Evolutionary conservation across 2,113 vertebrate species (phyloP).

Genomic region (Marcusenius ussheri): DNA sequence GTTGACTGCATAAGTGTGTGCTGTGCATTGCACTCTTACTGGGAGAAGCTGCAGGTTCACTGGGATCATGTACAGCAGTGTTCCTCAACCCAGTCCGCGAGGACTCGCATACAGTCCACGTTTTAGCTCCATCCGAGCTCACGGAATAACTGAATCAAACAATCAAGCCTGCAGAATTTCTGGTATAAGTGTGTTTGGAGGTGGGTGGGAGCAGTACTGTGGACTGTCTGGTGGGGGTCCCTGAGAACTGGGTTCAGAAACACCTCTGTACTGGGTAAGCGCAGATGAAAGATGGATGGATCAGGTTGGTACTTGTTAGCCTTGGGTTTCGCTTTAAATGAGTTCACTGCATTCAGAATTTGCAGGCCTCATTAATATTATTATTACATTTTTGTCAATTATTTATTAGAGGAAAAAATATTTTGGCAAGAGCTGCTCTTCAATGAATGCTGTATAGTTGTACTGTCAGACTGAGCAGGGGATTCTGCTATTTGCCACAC

Average conservation of each 20-base stretch:
- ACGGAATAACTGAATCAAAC: not conserved
- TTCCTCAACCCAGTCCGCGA: not conserved
- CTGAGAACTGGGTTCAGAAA: not conserved
- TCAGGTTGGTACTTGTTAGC: not conserved
- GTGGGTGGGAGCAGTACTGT: not conserved
- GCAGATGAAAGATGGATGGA: not conserved
- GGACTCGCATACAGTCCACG: not conserved
- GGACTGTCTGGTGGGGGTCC: not conserved
- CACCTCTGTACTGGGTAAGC: not conserved
- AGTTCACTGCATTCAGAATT: not conserved
- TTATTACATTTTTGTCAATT: not conserved
- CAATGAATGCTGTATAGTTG: not conserved
- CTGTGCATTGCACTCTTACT: not conserved
- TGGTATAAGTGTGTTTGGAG: not conserved
- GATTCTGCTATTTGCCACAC: not conserved
- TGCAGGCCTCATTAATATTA: not conserved
- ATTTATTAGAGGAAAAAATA: not conserved
- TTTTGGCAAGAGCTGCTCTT: not conserved
- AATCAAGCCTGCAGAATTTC: not conserved
- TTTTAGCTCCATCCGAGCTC: not conserved
- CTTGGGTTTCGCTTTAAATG: not conserved
- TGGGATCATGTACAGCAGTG: not conserved
- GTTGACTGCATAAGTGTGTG: not conserved
- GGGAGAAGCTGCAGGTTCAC: not conserved
- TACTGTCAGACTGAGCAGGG: not conserved